phyloP scores from a whole-genome alignment of 2,797 vertebrate genomes.

The Moxostoma hubbsi region DNA sequence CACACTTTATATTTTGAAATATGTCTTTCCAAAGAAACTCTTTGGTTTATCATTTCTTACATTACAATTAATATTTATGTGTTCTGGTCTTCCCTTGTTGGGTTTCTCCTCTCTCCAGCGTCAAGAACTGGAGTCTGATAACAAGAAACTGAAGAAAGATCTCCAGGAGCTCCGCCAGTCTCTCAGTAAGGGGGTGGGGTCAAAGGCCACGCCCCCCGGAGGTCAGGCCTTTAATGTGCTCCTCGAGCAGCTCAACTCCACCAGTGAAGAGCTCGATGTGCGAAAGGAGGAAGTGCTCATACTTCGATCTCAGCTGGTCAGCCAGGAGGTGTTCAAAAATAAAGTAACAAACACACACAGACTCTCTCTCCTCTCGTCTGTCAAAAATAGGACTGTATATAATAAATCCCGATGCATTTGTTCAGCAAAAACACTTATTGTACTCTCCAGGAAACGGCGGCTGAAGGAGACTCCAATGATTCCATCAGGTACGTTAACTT shows the following conservation, averaged over 20 bases:
- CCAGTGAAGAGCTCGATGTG: constrained; percentile 92
- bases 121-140: constrained; percentile 93
- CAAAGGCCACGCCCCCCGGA: constrained; percentile 78
- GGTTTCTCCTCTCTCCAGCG: constrained; percentile 73
- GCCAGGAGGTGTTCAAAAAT: constrained; percentile 88
- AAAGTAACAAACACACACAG: constrained; percentile 76
- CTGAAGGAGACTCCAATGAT: constrained; percentile 47
- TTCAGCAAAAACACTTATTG: background rate
- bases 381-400: background rate
- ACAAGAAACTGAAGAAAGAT: constrained; percentile 93
- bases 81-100: background rate
- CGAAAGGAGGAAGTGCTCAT: constrained; percentile 96
- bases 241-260: constrained; percentile 89
- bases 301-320: constrained; percentile 91
- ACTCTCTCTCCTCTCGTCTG: too few relatives aligned
- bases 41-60: background rate
- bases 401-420: background rate
- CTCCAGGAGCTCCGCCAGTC: constrained; percentile 89
- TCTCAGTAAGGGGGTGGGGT: constrained; percentile 78
- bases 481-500: constrained; percentile 46
- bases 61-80: background rate
- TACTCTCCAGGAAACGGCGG: constrained; percentile 39
- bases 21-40: background rate
- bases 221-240: constrained; percentile 87
- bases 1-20: background rate